Evolutionary conservation across 2,797 vertebrate genomes (phyloP), one percentile per base, ranked within the genome.

Genomic region (Lycodopsis pacificus): DNA sequence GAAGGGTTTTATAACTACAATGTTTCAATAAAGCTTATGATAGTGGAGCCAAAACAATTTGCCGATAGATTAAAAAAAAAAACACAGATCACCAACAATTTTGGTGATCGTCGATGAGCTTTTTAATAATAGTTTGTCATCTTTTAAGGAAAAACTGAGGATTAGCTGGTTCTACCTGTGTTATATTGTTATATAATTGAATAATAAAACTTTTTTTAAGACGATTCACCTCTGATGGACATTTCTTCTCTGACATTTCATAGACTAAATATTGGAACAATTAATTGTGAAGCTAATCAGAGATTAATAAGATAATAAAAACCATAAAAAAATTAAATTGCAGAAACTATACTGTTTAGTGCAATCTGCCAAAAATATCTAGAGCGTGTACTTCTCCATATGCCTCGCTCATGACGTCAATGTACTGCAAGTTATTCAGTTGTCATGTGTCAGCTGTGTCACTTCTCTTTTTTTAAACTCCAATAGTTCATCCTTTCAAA

Each of bases 401-500:
- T 7, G 12, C 46, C 3, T n/a, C 58, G 30, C 9, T 65, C 30
- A 25, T 59, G 38, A 19, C 42, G 7, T 58, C 11, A 14, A 46
- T 14, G 51, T 7, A 20, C 15, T n/a, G 22, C 25, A 12, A 46
- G 3, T 5, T n/a, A 7, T 68, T 64, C 9, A 12, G 42, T 42
- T 25, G 20, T 63, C 22, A 32, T 44, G 9, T 4, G 13, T 5
- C 14, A 14, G 13, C 68, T 81, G 58, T 22, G 6, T 20, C 46
- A n/a, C 0, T 40, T 58, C 51, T 73, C 4, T 40, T 4, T 25
- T 14, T 57, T 77, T 73, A 27, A 53, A 38, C n/a, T 78, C 25
- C 53, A 71, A 1, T 10, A 19, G 42, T 56, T 12, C 12, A 22
- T 56, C 8, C 34, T 62, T 63, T 68, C 11, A 48, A 62, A 72